These are phyloP conservation scores for Rhorus exstirpatorius DNA, from an alignment of 2,888 invertebrate genomes.

Conservation along the genomic window DNA sequence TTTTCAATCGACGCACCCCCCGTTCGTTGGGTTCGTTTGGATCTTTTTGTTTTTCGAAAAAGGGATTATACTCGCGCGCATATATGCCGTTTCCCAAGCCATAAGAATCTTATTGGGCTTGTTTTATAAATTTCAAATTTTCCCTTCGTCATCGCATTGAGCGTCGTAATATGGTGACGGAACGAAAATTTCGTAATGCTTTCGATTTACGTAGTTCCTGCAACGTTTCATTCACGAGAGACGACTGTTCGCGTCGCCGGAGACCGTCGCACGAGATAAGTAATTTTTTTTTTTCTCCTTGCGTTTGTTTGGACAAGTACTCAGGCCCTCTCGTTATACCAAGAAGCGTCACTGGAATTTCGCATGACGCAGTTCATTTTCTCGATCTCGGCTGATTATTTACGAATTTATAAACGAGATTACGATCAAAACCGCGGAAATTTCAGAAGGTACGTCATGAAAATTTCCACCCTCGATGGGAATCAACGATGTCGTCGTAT, in stretches of 20 bases:
- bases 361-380: conserved; percentile 30
- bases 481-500: neutral
- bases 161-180: too few species aligned
- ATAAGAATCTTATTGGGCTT: too few species aligned
- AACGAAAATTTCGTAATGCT: too few species aligned
- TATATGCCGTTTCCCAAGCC: too few species aligned
- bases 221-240: neutral
- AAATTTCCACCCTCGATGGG: neutral
- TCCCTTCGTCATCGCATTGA: too few species aligned
- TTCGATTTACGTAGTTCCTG: too few species aligned
- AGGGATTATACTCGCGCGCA: too few species aligned
- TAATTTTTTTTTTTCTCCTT: conserved; percentile 9
- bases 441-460: neutral
- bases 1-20: too few species aligned
- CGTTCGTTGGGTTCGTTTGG: too few species aligned
- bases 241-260: neutral
- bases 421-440: conserved; percentile 10
- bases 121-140: too few species aligned
- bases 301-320: conserved; percentile 47
- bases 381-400: conserved; percentile 23
- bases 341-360: conserved; percentile 13
- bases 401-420: neutral
- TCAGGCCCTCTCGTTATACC: conserved; percentile 2
- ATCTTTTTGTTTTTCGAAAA: too few species aligned
- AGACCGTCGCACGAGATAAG: conserved; percentile 12